phyloP scores from a whole-genome alignment of 2,888 invertebrate genomes.

The Pterostichus madidus region DNA sequence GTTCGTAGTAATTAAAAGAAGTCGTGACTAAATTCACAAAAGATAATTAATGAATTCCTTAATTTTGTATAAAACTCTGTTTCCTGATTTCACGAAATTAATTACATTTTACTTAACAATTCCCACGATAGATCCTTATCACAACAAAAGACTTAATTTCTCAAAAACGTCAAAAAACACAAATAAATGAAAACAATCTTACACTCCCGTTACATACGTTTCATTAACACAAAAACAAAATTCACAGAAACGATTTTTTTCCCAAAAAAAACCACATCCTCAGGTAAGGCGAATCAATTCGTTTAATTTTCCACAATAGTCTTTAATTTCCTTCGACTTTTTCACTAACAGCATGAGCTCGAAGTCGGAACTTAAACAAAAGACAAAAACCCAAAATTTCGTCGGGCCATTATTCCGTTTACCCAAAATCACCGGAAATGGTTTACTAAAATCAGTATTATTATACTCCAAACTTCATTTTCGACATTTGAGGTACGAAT shows the following conservation, averaged over 20 bases:
- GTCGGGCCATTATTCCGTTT: no score
- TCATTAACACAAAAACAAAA: constrained; percentile 13
- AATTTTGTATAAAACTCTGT: constrained; percentile 26
- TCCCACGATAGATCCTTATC: constrained; percentile 25
- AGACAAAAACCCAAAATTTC: constrained; percentile 35
- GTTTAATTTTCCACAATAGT: constrained; percentile 38
- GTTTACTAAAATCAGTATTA: constrained; percentile 47
- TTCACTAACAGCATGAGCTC: constrained; percentile 29
- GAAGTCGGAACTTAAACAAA: constrained; percentile 45
- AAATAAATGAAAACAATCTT: constrained; percentile 14
- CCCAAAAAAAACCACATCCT: constrained; percentile 31
- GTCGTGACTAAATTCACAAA: constrained; percentile 20
- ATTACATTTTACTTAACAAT: constrained; percentile 39
- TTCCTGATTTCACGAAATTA: constrained; percentile 46
- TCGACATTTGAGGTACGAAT: constrained; percentile 35
- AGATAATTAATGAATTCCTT: constrained; percentile 37
- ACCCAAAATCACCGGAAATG: constrained; percentile 51
- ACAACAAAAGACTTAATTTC: constrained; percentile 37
- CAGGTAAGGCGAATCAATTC: constrained; percentile 38
- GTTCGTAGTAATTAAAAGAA: constrained; percentile 4
- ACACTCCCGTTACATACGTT: constrained; percentile 31
- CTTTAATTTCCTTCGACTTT: constrained; percentile 31
- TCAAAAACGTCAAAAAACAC: constrained; percentile 18
- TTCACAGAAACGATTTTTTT: background rate
- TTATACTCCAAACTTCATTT: constrained; percentile 33